A percentile compares a stretch with the other conserved stretches of the same genome.
Conservation (phyloP, 2,888 invertebrate genomes). For the Pimpla rufipes region DNA sequence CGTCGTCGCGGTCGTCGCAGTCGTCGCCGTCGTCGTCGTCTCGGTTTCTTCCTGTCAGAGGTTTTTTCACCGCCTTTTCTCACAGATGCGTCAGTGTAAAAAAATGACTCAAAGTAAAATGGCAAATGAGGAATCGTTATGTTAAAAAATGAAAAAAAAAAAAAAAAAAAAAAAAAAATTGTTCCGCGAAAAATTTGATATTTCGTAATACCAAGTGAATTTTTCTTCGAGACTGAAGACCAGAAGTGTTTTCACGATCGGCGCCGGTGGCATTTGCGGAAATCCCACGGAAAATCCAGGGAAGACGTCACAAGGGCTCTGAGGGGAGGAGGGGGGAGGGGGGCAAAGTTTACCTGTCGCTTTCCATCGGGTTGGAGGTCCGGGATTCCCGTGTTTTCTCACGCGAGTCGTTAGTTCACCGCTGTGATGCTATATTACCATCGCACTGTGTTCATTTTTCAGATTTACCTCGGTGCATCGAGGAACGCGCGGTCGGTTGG, state of each 20-base stretch:
- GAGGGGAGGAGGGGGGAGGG: too few species aligned
- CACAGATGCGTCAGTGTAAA: background rate
- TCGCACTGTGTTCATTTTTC: slow-evolving; percentile 8
- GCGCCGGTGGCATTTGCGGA: background rate
- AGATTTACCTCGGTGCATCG: background rate
- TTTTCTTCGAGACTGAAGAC: background rate
- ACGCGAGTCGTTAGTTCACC: background rate
- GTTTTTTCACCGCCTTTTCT: background rate
- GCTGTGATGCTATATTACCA: slow-evolving; percentile 5
- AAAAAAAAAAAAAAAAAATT: too few species aligned
- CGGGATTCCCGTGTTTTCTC: slow-evolving; percentile 8
- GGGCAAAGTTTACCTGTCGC: background rate
- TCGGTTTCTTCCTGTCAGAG: background rate
- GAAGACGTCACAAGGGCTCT: slow-evolving; percentile 10
- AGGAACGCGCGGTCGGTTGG: background rate
- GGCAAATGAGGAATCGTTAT: background rate
- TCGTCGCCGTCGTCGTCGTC: too few species aligned
- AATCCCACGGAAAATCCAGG: slow-evolving; percentile 28
- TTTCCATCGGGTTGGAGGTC: background rate
- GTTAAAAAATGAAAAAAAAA: background rate
- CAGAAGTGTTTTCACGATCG: too few species aligned
- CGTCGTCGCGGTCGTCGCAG: too few species aligned
- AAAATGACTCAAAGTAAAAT: background rate
- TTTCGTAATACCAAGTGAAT: too few species aligned
- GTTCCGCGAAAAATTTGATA: too few species aligned